Evolutionary conservation across 1,140 invertebrate genomes (phyloP).

Genomic region (Caenorhabditis latens): DNA sequence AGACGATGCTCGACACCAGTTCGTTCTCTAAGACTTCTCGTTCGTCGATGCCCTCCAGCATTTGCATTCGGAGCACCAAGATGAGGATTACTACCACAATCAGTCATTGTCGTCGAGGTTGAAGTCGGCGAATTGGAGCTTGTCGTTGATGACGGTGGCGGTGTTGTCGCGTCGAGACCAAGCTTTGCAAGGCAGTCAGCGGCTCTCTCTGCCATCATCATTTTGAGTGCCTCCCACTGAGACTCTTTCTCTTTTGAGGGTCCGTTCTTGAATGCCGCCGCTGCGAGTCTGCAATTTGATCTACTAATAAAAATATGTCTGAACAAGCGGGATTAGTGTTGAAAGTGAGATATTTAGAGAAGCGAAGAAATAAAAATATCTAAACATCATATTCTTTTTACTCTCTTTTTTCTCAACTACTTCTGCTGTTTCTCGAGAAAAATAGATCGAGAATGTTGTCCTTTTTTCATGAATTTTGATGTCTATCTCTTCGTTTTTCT

Average conservation of each 20-base stretch:
- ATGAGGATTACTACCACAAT: constrained; percentile 16
- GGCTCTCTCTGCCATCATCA: constrained; percentile 77
- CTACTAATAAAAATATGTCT: constrained; percentile 45
- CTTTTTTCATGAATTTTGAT: constrained; percentile 51
- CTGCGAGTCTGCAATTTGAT: constrained; percentile 55
- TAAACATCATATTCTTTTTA: constrained; percentile 7
- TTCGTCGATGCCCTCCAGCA: constrained; percentile 44
- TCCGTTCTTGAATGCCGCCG: constrained; percentile 58
- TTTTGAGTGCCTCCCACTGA: constrained; percentile 77
- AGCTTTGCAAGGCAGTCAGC: constrained; percentile 77
- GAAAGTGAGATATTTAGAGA: constrained; percentile 5
- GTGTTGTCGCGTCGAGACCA: constrained; percentile 70
- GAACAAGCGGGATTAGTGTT: background rate
- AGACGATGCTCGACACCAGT: constrained; percentile 77
- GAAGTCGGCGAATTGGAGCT: constrained; percentile 55
- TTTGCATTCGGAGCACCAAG: constrained; percentile 32
- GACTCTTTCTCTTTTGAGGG: constrained; percentile 70
- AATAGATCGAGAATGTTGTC: background rate
- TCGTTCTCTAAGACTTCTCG: constrained; percentile 71
- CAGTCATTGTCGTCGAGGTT: constrained; percentile 43
- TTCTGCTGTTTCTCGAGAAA: background rate
- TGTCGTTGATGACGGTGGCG: constrained; percentile 55
- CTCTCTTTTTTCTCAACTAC: background rate
- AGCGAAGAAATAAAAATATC: background rate
- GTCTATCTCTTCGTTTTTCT: constrained; percentile 47